phyloP scores from a whole-genome alignment of 2,113 vertebrate genomes.

The Sturnus vulgaris region DNA sequence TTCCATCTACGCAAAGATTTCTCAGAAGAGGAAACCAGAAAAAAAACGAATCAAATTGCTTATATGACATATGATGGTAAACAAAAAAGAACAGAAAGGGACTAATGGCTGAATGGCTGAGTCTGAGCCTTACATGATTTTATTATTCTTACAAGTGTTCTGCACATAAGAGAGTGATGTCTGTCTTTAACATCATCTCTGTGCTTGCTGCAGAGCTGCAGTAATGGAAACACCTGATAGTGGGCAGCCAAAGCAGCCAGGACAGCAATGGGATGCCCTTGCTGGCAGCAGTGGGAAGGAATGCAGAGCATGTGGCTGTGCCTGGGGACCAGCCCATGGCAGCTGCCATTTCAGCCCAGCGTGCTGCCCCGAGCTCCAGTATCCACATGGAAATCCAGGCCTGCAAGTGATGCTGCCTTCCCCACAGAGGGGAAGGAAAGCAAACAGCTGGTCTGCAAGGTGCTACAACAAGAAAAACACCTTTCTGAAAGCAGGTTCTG shows the following conservation, averaged over 20 bases:
- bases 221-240: accelerated
- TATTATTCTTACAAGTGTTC: background rate
- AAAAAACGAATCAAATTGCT: background rate
- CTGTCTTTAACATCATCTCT: background rate
- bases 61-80: background rate
- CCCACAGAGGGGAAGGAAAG: background rate
- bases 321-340: background rate
- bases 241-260: background rate
- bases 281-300: background rate
- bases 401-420: accelerated
- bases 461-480: background rate
- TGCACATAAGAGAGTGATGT: accelerated
- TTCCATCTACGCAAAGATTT: background rate
- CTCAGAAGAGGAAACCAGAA: background rate
- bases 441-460: accelerated
- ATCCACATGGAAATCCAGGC: accelerated
- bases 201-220: background rate
- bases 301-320: background rate
- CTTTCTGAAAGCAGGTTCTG: background rate
- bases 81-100: background rate
- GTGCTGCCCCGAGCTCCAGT: background rate
- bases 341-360: background rate
- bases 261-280: accelerated
- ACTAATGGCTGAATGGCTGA: background rate
- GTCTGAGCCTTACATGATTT: background rate